phyloP scores from a whole-genome alignment of 2,797 vertebrate genomes.

The Lepidocolaptes lacrymiger region DNA sequence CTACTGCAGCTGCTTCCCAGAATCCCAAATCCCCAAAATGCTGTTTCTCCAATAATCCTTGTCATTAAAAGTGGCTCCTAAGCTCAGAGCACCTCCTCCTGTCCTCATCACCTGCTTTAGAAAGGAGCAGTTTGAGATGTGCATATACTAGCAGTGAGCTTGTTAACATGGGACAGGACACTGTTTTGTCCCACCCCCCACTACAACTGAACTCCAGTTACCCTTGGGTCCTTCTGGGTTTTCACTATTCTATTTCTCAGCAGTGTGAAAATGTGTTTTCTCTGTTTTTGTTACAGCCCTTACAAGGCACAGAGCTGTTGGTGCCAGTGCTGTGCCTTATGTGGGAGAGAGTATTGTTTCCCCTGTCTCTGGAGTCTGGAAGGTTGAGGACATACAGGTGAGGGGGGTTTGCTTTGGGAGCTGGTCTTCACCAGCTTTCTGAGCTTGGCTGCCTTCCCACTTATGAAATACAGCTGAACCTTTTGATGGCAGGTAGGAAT shows the following conservation, averaged over 20 bases:
- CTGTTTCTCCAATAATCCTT: conserved; percentile 68
- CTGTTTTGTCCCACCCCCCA: neutral
- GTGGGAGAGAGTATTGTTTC: neutral
- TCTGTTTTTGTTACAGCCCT: neutral
- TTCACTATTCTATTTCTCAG: neutral
- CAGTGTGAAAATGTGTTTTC: neutral
- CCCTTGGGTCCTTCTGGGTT: neutral
- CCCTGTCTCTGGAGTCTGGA: neutral
- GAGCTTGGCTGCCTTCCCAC: conserved; percentile 13
- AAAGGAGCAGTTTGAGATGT: neutral
- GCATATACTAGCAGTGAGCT: neutral
- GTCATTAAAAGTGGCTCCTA: conserved; percentile 58
- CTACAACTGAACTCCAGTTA: neutral
- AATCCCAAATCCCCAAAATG: conserved; percentile 67
- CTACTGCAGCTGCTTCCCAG: conserved; percentile 74
- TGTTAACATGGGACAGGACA: neutral
- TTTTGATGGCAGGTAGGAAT: conserved; percentile 2
- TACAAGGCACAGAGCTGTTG: neutral
- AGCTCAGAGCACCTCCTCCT: neutral
- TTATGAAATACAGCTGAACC: neutral
- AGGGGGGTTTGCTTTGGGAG: neutral
- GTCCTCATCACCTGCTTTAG: neutral
- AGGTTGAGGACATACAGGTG: neutral
- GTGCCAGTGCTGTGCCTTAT: neutral
- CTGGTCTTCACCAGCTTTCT: neutral